Conservation (phyloP, 2,113 vertebrate genomes). For the Micromys minutus region DNA sequence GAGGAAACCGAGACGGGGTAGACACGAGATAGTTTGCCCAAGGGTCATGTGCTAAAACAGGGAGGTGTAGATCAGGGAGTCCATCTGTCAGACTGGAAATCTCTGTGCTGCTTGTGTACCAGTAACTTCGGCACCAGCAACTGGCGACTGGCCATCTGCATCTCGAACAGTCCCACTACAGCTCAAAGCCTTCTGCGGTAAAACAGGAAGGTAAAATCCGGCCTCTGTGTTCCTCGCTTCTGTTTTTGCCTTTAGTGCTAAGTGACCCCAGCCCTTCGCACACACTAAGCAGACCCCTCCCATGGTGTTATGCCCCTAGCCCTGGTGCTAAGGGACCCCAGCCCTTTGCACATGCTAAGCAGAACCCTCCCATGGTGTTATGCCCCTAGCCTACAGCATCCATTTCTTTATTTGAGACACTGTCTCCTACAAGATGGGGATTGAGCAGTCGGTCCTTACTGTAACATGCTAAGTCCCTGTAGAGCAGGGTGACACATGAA, state of each 20-base stretch:
- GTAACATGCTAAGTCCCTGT: no score
- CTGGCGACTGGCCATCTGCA: not conserved
- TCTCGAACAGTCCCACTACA: not conserved
- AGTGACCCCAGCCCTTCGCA: not conserved
- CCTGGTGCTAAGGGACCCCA: not conserved
- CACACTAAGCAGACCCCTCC: not conserved
- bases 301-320: no score
- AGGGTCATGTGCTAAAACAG: not conserved
- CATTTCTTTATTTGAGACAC: not conserved
- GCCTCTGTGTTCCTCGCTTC: not conserved
- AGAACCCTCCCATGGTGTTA: not conserved
- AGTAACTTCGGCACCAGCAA: not conserved
- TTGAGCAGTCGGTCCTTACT: not conserved
- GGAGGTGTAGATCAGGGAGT: not conserved
- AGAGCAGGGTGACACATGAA: not conserved
- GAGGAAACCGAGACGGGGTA: constrained; percentile 13
- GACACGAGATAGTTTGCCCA: constrained; percentile 22
- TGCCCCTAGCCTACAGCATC: not conserved
- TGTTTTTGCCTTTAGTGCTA: not conserved
- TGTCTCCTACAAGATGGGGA: not conserved
- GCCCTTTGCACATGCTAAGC: not conserved
- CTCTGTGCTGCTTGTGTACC: not conserved
- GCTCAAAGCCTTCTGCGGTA: not conserved
- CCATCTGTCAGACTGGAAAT: constrained; percentile 15
- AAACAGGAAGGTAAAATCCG: not conserved